Evolutionary conservation across 37 sponge, comb jelly and placozoan species (phyloP).

Genomic region (Petrosia ficiformis): DNA sequence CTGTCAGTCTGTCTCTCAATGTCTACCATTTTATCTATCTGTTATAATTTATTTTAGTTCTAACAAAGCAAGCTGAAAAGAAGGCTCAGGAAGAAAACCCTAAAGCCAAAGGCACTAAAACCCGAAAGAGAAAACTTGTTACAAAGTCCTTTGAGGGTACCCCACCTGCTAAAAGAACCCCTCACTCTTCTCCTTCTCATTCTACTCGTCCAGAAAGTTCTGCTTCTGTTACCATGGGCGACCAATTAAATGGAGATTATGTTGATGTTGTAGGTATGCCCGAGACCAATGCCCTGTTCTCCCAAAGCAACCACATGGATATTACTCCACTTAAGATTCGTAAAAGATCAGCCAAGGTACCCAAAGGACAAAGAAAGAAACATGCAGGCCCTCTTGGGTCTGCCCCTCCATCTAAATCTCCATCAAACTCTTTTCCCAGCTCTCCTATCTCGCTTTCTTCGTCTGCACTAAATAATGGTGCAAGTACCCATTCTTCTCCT

Average conservation of each 20-base stretch:
- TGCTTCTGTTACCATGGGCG: conserved; percentile 21
- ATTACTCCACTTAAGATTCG: background rate
- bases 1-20: no score
- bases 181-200: conserved; percentile 4
- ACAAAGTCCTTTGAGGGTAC: conserved; percentile 29
- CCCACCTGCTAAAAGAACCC: conserved; percentile 2
- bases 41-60: conserved; percentile 27
- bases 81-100: conserved; percentile 32
- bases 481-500: background rate
- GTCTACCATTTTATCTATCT: background rate
- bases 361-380: background rate
- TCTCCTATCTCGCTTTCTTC: background rate
- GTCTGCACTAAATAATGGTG: background rate
- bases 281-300: conserved; percentile 6
- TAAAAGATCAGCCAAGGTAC: background rate
- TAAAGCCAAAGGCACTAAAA: conserved; percentile 9
- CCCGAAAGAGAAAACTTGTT: conserved; percentile 25
- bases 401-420: background rate
- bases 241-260: conserved; percentile 36
- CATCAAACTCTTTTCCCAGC: background rate
- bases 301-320: background rate
- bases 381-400: background rate
- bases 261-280: conserved; percentile 11
- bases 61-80: conserved; percentile 72
- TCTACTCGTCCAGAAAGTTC: conserved; percentile 37